phyloP scores from a whole-genome alignment of 2,113 vertebrate species.

The Rhynchomys soricoides region DNA sequence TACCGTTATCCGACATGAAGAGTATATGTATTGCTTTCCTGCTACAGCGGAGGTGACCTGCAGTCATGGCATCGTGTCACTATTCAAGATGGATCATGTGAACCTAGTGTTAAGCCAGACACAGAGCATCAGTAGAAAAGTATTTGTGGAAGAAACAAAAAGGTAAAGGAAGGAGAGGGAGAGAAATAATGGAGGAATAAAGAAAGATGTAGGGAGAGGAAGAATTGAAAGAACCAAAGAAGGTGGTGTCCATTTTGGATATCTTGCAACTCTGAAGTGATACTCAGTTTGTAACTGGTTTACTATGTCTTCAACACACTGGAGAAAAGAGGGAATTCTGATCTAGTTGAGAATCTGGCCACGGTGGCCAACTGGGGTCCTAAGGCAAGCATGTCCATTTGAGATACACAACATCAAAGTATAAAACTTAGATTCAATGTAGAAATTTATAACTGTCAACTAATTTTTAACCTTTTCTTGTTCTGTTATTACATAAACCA shows the following conservation, averaged over 20 bases:
- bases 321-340: background rate
- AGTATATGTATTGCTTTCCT: background rate
- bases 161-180: background rate
- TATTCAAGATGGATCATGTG: background rate
- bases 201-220: background rate
- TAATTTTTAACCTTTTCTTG: background rate
- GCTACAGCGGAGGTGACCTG: background rate
- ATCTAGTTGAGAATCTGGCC: background rate
- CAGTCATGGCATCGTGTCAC: background rate
- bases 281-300: background rate
- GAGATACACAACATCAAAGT: background rate
- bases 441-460: background rate
- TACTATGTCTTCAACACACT: background rate
- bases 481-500: background rate
- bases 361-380: background rate
- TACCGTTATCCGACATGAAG: background rate
- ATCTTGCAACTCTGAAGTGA: background rate
- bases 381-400: background rate
- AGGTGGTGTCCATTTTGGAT: background rate
- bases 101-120: background rate
- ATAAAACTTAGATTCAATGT: background rate
- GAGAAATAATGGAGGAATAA: accelerated
- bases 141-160: background rate
- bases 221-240: background rate
- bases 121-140: background rate